phyloP scores from a whole-genome alignment of 2,888 invertebrate species.

The Tortrix viridana region DNA sequence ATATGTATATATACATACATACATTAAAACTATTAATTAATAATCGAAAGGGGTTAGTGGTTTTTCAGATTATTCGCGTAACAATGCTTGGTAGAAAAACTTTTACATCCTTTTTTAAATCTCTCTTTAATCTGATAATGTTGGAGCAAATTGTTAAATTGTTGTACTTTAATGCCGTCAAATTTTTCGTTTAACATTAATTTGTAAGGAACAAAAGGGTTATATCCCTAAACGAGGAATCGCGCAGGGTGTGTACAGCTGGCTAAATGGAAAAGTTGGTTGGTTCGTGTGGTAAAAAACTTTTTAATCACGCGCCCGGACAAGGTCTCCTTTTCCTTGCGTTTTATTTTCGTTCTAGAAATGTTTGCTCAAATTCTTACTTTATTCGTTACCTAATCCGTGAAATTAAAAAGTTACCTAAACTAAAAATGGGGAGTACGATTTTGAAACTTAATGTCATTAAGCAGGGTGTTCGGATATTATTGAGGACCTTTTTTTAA shows the following conservation, averaged over 20 bases:
- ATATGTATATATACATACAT: too few species aligned
- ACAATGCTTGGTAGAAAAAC: too few species aligned
- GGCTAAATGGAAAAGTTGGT: constrained; percentile 8
- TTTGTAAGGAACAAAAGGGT: not conserved
- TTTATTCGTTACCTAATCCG: not conserved
- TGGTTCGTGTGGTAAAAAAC: constrained; percentile 21
- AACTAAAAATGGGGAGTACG: too few species aligned
- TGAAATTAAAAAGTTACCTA: not conserved
- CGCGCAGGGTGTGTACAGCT: not conserved
- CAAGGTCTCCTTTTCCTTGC: constrained; percentile 27
- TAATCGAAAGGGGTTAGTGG: too few species aligned
- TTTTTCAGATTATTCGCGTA: too few species aligned
- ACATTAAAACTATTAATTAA: too few species aligned
- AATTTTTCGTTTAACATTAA: not conserved
- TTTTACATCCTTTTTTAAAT: not conserved
- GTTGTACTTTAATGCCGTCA: not conserved
- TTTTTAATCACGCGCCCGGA: constrained; percentile 32
- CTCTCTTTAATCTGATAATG: not conserved
- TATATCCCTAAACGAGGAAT: not conserved
- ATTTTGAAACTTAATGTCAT: too few species aligned
- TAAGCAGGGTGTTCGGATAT: too few species aligned
- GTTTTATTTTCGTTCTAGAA: constrained; percentile 21
- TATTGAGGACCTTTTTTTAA: too few species aligned
- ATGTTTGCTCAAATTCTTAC: constrained; percentile 11
- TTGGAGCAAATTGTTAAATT: not conserved